Evolutionary conservation across 2,797 vertebrate species (phyloP), one percentile per base, ranked within the genome.

Genomic region (Protonibea diacanthus): DNA sequence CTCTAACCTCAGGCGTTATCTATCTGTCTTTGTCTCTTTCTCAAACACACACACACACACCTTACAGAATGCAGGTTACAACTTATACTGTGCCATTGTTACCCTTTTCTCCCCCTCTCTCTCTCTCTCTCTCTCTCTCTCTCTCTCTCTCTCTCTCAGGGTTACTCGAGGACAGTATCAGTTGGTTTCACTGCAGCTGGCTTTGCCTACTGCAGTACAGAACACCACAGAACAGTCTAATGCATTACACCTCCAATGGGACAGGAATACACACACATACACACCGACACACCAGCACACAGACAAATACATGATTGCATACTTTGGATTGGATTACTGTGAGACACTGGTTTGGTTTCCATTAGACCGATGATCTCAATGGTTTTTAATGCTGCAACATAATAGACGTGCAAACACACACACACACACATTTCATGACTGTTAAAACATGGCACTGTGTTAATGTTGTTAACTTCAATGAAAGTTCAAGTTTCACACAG

Each of bases 101-200:
- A 4, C 38, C 0, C 40, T 20, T 33, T 45, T 48, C 27, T 61
- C 21, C 5, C 15, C 21, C 20, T 18, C 38, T 49, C n/a, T 18
- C n/a, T 57, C 25, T 67, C 33, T 73, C 33, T 45, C 27, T 59
- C 18, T 6, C 2, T 53, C 38, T n/a, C 53, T 48, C 2, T 66
- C 9, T 57, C 47, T 65, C 52, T 76, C n/a, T 12, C 48, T 55
- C 61, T 47, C 23, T 9, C 8, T 57, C 44, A 10, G 77, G 86
- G 81, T 91, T 69, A 82, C 69, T 66, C 53, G 20, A 86, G 88
- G 86, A 80, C 83, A 71, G 42, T 33, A 55, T 74, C 25, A 71
- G 53, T 61, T 73, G 47, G 58, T 83, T 78, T 52, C 60, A 65
- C 66, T 86, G 83, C 81, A 80, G 78, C 70, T 55, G 38, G 55